These are phyloP conservation scores for Arizona elegans DNA, from an alignment of 2,113 vertebrate genomes.

Conservation along the genomic window DNA sequence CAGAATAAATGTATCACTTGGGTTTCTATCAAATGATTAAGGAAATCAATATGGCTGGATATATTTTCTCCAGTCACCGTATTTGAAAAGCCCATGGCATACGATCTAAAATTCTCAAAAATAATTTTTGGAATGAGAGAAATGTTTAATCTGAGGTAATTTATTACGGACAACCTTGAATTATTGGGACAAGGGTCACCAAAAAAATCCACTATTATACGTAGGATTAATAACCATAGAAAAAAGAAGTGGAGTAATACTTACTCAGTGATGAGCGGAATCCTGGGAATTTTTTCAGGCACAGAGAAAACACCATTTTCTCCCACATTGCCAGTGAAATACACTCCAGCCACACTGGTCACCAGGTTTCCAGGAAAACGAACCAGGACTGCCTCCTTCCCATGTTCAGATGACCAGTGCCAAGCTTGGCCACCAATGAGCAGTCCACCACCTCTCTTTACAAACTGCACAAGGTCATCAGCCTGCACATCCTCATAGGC, in stretches of 20 bases:
- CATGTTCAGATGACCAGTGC: slow-evolving; percentile 72
- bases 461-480: slow-evolving; percentile 71
- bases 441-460: slow-evolving; percentile 82
- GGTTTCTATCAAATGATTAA: too few relatives aligned
- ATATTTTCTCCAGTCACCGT: too few relatives aligned
- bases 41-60: too few relatives aligned
- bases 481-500: slow-evolving; percentile 68
- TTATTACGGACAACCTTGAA: too few relatives aligned
- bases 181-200: too few relatives aligned
- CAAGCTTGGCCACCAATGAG: slow-evolving; percentile 84
- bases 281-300: slow-evolving; percentile 76
- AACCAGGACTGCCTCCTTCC: slow-evolving; percentile 72
- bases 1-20: too few relatives aligned
- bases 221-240: too few relatives aligned
- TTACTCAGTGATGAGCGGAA: slow-evolving; percentile 78
- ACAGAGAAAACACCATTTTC: slow-evolving; percentile 71
- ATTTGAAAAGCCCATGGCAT: too few relatives aligned
- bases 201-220: too few relatives aligned
- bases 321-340: slow-evolving; percentile 28
- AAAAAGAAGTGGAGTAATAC: slow-evolving; percentile 46
- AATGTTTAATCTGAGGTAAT: too few relatives aligned
- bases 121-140: too few relatives aligned
- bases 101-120: too few relatives aligned
- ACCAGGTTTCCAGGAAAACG: slow-evolving; percentile 85
- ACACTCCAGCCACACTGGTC: slow-evolving; percentile 72